phyloP scores from a whole-genome alignment of 2,888 invertebrate genomes.

The Griposia aprilina region DNA sequence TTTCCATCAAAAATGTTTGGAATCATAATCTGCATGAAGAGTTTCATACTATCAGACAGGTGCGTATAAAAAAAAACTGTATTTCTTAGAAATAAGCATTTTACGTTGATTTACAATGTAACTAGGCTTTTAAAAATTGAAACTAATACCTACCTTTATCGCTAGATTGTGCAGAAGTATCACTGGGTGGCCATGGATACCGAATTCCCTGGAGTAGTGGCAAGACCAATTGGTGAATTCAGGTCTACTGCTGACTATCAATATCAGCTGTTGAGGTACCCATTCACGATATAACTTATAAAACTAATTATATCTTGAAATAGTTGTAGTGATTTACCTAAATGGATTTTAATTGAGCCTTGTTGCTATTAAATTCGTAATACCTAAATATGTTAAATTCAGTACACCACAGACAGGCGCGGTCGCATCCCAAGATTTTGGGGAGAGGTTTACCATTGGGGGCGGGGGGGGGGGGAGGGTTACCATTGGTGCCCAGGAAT shows the following conservation, averaged over 20 bases:
- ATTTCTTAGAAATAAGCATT: background rate
- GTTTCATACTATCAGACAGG: constrained; percentile 96
- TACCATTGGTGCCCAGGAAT: too few relatives aligned
- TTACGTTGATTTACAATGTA: background rate
- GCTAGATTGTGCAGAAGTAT: constrained; percentile 94
- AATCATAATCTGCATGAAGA: constrained; percentile 99
- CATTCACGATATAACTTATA: background rate
- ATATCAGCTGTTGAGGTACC: constrained; percentile 95
- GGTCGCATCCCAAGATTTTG: too few relatives aligned
- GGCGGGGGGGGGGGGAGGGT: too few relatives aligned
- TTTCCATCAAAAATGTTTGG: constrained; percentile 98
- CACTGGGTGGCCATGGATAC: constrained; percentile 98
- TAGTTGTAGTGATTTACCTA: background rate
- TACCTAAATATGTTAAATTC: background rate
- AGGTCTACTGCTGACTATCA: constrained; percentile 97
- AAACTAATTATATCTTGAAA: background rate
- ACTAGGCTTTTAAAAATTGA: background rate
- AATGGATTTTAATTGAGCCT: background rate
- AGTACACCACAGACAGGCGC: background rate
- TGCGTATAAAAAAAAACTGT: background rate
- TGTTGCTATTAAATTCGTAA: background rate
- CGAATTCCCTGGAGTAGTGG: constrained; percentile 99
- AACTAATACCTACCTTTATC: background rate
- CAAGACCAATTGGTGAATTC: constrained; percentile 98
- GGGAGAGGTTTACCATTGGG: too few relatives aligned